Evolutionary conservation across 2,888 invertebrate genomes (phyloP).

Genomic region (Linnaemya tessellans): DNA sequence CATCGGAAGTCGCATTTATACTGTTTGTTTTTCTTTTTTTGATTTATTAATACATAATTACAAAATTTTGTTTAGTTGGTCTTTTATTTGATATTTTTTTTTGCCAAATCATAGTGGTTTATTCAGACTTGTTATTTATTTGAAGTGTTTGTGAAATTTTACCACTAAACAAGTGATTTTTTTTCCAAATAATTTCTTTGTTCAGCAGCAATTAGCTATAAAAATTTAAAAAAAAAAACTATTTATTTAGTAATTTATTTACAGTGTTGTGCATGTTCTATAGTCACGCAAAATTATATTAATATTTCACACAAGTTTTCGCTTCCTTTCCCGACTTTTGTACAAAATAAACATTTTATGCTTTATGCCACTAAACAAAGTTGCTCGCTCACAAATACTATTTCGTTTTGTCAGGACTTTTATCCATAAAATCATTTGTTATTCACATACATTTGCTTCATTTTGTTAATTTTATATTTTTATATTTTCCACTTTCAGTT

Average conservation of each 20-base stretch:
- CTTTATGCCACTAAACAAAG: background rate
- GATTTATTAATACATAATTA: background rate
- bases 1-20: conserved; percentile 25
- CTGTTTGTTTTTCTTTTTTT: background rate
- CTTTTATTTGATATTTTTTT: background rate
- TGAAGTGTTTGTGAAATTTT: background rate
- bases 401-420: background rate
- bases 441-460: background rate
- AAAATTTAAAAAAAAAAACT: background rate
- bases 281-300: conserved; percentile 40
- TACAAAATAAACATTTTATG: conserved; percentile 7
- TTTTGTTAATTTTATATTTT: conserved; percentile 12
- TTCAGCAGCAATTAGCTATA: background rate
- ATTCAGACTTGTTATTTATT: conserved; percentile 3
- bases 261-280: conserved; percentile 10
- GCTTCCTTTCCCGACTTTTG: background rate
- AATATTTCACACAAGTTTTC: conserved; percentile 24
- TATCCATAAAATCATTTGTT: background rate
- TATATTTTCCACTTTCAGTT: background rate
- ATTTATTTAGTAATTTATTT: conserved; percentile 6
- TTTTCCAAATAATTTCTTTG: background rate
- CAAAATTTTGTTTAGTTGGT: background rate
- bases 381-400: background rate
- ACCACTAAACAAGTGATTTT: background rate
- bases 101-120: background rate